phyloP scores from a whole-genome alignment of 2,113 vertebrate genomes.

The Labeo catla region DNA sequence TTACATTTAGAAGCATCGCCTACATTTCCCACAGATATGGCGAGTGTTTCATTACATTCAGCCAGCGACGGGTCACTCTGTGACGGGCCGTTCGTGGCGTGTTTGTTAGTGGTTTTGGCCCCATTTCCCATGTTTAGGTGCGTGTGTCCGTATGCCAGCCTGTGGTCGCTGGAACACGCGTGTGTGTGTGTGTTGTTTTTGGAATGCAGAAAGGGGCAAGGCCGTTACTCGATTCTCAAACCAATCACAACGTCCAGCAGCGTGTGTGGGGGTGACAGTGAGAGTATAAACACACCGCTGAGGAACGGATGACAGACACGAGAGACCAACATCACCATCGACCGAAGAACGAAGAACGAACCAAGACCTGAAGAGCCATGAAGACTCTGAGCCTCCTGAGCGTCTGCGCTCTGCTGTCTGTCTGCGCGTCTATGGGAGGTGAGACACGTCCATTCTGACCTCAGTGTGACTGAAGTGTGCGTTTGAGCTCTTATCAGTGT shows the following conservation, averaged over 20 bases:
- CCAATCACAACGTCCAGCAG: slow-evolving; percentile 73
- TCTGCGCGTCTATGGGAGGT: slow-evolving; percentile 75
- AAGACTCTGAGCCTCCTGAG: slow-evolving; percentile 75
- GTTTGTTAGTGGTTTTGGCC: slow-evolving; percentile 33
- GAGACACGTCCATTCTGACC: slow-evolving; percentile 43
- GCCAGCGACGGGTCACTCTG: not conserved
- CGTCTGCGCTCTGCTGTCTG: slow-evolving; percentile 71
- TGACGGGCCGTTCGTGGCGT: not conserved
- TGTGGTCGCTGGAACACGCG: slow-evolving; percentile 51
- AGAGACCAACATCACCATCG: slow-evolving; percentile 22
- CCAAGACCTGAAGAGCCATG: slow-evolving; percentile 65
- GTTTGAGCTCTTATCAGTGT: not conserved
- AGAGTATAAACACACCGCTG: slow-evolving; percentile 70
- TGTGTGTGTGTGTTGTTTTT: slow-evolving; percentile 62
- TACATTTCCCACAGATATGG: slow-evolving; percentile 29
- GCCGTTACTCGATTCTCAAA: slow-evolving; percentile 68
- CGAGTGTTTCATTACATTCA: slow-evolving; percentile 1
- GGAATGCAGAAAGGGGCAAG: slow-evolving; percentile 66
- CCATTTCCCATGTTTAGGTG: slow-evolving; percentile 18
- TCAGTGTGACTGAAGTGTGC: not conserved
- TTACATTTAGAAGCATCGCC: slow-evolving; percentile 35
- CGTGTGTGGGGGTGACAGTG: slow-evolving; percentile 61
- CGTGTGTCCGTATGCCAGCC: slow-evolving; percentile 52
- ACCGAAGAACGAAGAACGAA: slow-evolving; percentile 41
- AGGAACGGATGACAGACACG: slow-evolving; percentile 54